These are phyloP conservation scores for Anhinga anhinga DNA, from an alignment of 2,113 vertebrate species.

Conservation along the genomic window DNA sequence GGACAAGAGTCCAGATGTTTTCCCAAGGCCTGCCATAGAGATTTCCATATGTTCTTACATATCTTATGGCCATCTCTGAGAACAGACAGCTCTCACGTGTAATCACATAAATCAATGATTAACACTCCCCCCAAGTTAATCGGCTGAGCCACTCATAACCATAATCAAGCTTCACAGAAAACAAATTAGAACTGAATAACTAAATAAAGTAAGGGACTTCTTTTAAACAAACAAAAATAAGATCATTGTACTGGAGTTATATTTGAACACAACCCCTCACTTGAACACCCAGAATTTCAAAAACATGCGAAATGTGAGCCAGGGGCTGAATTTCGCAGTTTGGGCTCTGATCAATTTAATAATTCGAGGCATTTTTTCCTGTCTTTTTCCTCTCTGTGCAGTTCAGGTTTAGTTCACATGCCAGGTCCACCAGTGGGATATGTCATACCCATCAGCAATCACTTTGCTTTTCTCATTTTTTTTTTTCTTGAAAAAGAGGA, in stretches of 20 bases:
- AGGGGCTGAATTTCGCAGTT: background rate
- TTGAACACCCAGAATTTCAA: background rate
- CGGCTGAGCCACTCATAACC: background rate
- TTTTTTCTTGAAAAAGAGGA: background rate
- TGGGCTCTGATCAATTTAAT: background rate
- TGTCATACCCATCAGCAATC: background rate
- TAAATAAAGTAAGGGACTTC: background rate
- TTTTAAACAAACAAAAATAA: background rate
- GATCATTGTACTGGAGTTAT: background rate
- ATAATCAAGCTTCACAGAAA: background rate
- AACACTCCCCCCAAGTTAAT: background rate
- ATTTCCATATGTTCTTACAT: background rate
- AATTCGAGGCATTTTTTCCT: background rate
- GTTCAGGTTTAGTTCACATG: background rate
- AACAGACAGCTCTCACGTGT: rapidly evolving
- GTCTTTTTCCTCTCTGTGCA: background rate
- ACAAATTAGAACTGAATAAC: background rate
- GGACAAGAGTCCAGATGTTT: background rate
- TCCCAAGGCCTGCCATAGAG: background rate
- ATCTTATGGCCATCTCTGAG: background rate
- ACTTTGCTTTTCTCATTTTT: background rate
- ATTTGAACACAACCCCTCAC: background rate
- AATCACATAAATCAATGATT: background rate
- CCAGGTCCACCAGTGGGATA: background rate
- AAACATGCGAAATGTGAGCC: background rate